Base-by-base conservation (phyloP, 2,113 vertebrate genomes). In the Myotis yumanensis region DNA sequence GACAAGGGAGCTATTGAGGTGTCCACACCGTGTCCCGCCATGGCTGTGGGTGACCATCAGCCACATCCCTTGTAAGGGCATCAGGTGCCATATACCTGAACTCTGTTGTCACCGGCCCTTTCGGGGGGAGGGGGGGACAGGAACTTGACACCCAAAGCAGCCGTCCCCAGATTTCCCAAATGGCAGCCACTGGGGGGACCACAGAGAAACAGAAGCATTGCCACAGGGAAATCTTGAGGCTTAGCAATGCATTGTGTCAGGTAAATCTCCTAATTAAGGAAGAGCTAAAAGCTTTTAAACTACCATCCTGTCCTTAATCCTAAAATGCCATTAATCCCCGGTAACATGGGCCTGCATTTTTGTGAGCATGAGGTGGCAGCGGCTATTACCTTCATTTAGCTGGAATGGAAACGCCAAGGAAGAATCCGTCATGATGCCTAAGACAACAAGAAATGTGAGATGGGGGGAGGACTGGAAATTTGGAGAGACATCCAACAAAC, bases 281-380 rank as follows among this genome's bases (percentile, higher is more conserved):
- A 87, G 83, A 81, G 54, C 79, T 69, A 51, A 96, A 80, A 90
- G 52, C 40, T 64, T 83, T 81, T 68, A 48, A 93, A 85, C 11
- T 75, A 22, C 22, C 72, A 25, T 37, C 30, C 1, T 25, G 46
- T 66, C 92, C 93, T 96, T 96, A 94, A 96, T 95, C 96, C 88
- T 79, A 88, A 97, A 94, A 96, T 37, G 76, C 25, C 85, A 66
- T 75, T 95, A 92, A 96, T 95, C 90, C 51, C 40, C 62, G 52
- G 46, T 52, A 90, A 87, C 43, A 81, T 20, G 43, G 43, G 54
- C 54, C 20, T 59, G 18, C 84, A 77, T 95, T 96, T 89, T 77
- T 93, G 6, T 28, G 28, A 83, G 79, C 9, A 6, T 64, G n/a
- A 95, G 94, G 85, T 80, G 92, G 93, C 59, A 92, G 88, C 43